Percentiles rank a stretch among this genome's conserved stretches.
phyloP scores from a whole-genome alignment of 2,113 vertebrate species.

The Nibea albiflora region DNA sequence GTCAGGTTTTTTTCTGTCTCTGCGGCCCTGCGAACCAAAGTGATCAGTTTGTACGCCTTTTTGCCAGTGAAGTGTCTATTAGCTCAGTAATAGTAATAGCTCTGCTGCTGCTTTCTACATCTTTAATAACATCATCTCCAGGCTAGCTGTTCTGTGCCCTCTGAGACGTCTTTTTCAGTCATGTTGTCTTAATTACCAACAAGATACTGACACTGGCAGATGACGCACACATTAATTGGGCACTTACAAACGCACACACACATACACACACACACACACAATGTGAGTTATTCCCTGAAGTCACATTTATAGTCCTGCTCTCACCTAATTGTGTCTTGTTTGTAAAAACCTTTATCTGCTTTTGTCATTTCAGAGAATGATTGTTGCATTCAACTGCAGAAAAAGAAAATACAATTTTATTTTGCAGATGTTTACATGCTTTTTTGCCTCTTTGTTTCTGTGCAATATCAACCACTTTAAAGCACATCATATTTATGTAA shows the following conservation, averaged over 20 bases:
- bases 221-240: conserved; percentile 51
- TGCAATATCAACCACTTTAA: not conserved
- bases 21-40: conserved; percentile 13
- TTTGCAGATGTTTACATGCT: not conserved
- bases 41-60: conserved; percentile 9
- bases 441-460: not conserved
- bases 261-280: conserved; percentile 12
- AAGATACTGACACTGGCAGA: conserved; percentile 39
- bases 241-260: conserved; percentile 35
- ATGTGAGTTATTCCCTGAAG: conserved; percentile 8
- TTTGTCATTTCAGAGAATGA: conserved; percentile 9
- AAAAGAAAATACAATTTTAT: not conserved
- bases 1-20: not conserved
- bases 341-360: conserved; percentile 17
- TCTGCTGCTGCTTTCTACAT: conserved; percentile 28
- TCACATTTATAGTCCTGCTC: conserved; percentile 1
- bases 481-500: not conserved
- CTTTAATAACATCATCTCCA: conserved; percentile 45
- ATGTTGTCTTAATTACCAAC: conserved; percentile 50
- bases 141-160: conserved; percentile 16
- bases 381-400: not conserved
- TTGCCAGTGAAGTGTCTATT: conserved; percentile 6
- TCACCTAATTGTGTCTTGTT: conserved; percentile 26
- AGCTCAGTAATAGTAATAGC: not conserved
- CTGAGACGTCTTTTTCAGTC: conserved; percentile 36